phyloP scores from a whole-genome alignment of 2,113 vertebrate genomes.

The Syngnathus floridae region DNA sequence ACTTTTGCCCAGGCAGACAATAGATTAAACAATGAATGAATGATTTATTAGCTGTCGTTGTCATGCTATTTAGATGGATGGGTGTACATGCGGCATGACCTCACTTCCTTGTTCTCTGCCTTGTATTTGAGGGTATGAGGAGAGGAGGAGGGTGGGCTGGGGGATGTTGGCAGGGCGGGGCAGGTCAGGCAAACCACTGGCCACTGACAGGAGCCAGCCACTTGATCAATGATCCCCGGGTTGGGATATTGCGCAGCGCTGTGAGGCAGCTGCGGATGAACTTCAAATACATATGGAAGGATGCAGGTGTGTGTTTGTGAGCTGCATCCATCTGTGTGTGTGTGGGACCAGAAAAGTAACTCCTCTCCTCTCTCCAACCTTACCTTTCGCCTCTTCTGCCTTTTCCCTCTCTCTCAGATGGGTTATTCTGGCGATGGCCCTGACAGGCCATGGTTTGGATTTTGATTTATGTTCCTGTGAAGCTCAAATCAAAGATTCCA shows the following conservation, averaged over 20 bases:
- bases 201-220: constrained; percentile 68
- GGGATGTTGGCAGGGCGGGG: constrained; percentile 58
- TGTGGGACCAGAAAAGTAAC: constrained; percentile 60
- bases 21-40: constrained; percentile 83
- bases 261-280: constrained; percentile 59
- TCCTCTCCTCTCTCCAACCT: constrained; percentile 67
- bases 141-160: constrained; percentile 44
- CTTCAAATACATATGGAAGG: constrained; percentile 55
- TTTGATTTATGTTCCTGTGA: constrained; percentile 99
- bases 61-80: constrained; percentile 80
- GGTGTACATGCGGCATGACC: constrained; percentile 74
- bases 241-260: constrained; percentile 51
- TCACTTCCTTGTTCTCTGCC: constrained; percentile 76
- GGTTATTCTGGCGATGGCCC: constrained; percentile 99
- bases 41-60: constrained; percentile 81
- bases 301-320: constrained; percentile 54
- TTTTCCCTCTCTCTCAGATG: constrained; percentile 93
- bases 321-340: constrained; percentile 24
- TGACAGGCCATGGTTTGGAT: constrained; percentile 99
- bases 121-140: constrained; percentile 59
- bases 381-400: constrained; percentile 60
- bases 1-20: constrained; percentile 72
- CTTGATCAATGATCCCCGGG: constrained; percentile 70
- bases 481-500: constrained; percentile 99
- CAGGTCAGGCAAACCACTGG: constrained; percentile 63